These are phyloP conservation scores for Sphecodes monilicornis DNA, from an alignment of 2,888 invertebrate species.

Conservation along the genomic window DNA sequence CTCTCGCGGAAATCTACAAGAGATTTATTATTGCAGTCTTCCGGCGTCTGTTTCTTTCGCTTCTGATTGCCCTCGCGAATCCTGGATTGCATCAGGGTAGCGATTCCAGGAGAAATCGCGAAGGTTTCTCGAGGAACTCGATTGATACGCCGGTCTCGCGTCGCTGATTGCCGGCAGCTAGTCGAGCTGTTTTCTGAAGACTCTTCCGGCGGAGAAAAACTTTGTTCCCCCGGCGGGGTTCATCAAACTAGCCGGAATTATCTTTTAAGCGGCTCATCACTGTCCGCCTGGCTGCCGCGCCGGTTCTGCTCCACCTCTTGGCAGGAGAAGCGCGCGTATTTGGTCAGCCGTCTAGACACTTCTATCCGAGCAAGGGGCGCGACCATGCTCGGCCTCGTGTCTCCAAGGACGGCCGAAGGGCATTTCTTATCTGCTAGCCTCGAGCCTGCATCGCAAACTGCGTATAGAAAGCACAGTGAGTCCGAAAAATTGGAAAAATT, in stretches of 20 bases:
- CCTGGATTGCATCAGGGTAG: neutral
- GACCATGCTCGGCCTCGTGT: constrained; percentile 27
- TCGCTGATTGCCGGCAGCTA: neutral
- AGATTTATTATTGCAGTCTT: neutral
- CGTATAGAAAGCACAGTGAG: too few relatives aligned
- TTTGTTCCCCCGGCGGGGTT: constrained; percentile 1
- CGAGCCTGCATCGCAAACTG: neutral
- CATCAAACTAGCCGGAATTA: constrained; percentile 49
- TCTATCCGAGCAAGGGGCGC: constrained; percentile 68
- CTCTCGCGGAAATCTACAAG: neutral
- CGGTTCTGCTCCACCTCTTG: constrained; percentile 47
- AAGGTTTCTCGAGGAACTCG: neutral
- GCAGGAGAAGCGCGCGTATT: constrained; percentile 71
- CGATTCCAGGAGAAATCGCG: neutral
- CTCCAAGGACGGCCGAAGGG: constrained; percentile 40
- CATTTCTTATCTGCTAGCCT: constrained; percentile 58
- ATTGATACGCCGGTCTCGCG: neutral
- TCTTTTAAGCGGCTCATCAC: constrained; percentile 55
- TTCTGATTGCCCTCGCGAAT: neutral
- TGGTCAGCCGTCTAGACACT: constrained; percentile 82
- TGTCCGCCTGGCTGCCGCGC: constrained; percentile 42
- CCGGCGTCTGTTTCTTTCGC: neutral
- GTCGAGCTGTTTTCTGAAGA: constrained; percentile 2
- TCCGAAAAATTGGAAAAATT: too few relatives aligned
- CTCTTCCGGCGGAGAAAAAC: too few relatives aligned